phyloP scores from a whole-genome alignment of 2,797 vertebrate genomes.

The Decapterus maruadsi region DNA sequence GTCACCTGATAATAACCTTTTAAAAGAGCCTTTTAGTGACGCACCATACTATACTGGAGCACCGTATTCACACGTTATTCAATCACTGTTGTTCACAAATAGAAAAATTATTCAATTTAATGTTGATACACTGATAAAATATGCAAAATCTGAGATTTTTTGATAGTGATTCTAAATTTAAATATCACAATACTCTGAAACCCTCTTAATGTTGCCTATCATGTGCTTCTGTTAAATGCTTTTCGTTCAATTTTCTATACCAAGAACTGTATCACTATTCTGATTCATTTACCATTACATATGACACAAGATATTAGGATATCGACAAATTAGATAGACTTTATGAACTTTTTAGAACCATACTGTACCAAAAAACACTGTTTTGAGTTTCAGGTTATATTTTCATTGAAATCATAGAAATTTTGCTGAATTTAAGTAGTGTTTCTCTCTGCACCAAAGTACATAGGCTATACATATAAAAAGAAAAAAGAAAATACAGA shows the following conservation, averaged over 20 bases:
- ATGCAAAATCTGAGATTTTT: background rate
- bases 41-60: background rate
- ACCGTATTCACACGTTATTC: background rate
- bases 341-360: background rate
- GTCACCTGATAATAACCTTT: background rate
- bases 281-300: background rate
- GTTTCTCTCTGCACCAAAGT: background rate
- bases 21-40: background rate
- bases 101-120: background rate
- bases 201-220: no score
- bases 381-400: background rate
- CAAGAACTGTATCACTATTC: background rate
- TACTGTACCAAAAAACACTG: no score
- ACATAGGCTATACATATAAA: no score
- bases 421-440: background rate
- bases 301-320: background rate
- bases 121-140: background rate
- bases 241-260: background rate
- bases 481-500: no score
- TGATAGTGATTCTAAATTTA: background rate
- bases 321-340: background rate
- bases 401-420: background rate
- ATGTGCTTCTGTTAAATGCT: background rate
- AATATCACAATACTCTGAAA: background rate
- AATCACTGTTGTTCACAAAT: background rate